Base-by-base conservation (phyloP, 2,888 invertebrate genomes). In the Lingula anatina region DNA sequence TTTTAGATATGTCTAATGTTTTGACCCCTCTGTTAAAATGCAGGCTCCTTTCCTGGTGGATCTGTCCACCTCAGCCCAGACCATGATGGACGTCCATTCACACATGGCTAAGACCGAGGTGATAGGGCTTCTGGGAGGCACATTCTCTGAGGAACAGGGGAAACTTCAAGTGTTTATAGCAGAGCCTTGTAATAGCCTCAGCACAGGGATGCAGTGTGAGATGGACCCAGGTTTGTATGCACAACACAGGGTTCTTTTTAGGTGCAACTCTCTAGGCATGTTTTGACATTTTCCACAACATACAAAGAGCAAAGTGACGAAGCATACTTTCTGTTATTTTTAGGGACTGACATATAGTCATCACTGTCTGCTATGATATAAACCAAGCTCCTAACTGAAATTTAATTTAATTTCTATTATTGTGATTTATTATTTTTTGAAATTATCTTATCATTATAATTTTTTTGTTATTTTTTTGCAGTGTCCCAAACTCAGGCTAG, bases 71-170 rank as follows among this genome's bases (percentile, higher is more conserved):
- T 81, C 84, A 0, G 81, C 85, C 1, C 73, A 87, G 49, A 74
- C 86, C 5, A 71, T 82, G 37, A 84, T 87, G 83, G 86, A 87
- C 66, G 79, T 83, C 44, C 88, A 88, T 76, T 83, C 85, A 43
- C 85, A 87, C 76, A 79, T 83, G 31, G 85, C 84, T 1, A 81
- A 83, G 55, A 83, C 81, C 2, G 88, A 88, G 79, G 86, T 88
- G 43, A 87, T 87, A 82, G 88, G 88, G 1, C 80, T 88, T 58
- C 71, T 86, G 53, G 88, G 86, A 18, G 87, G 87, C 3, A 65
- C 64, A 45, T 81, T 79, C 71, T 62, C 72, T 53, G 53, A 61
- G 1, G 61, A 68, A 18, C 55, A 62, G 15, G 70, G 75, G 39
- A 66, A 67, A 25, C 66, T 85, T 27, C 71, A 72, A 21, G 78